phyloP scores from a whole-genome alignment of 92 coral and sea anemone genomes.

The Chrysogorgia sp. region DNA sequence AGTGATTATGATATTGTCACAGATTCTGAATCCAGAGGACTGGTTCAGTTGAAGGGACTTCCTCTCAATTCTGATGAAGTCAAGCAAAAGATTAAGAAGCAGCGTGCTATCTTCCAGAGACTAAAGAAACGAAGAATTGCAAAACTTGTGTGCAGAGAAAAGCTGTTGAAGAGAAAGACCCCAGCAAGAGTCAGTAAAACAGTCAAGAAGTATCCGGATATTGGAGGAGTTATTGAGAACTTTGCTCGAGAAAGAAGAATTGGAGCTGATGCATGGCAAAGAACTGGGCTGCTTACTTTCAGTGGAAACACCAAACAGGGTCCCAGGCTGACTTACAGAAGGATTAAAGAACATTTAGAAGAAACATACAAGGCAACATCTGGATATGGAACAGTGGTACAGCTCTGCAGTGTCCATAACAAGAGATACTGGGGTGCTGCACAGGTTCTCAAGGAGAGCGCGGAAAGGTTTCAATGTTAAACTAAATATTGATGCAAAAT shows the following conservation, averaged over 20 bases:
- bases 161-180: slow-evolving; percentile 6
- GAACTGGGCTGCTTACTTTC: slow-evolving; percentile 54
- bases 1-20: slow-evolving; percentile 20
- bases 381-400: slow-evolving; percentile 56
- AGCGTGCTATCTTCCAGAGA: slow-evolving; percentile 29
- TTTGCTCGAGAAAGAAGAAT: slow-evolving; percentile 53
- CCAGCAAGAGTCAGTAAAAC: slow-evolving; percentile 45
- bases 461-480: slow-evolving; percentile 51
- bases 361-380: slow-evolving; percentile 36
- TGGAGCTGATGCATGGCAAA: slow-evolving; percentile 65
- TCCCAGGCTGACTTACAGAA: slow-evolving; percentile 45
- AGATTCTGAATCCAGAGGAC: slow-evolving; percentile 47
- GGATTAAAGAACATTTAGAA: slow-evolving; percentile 57
- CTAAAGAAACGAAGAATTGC: slow-evolving; percentile 36
- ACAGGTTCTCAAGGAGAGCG: slow-evolving; percentile 19
- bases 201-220: slow-evolving; percentile 47
- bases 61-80: background rate
- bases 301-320: slow-evolving; percentile 58
- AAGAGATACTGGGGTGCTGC: slow-evolving; percentile 60
- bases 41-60: slow-evolving; percentile 4
- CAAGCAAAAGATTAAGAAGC: slow-evolving; percentile 13
- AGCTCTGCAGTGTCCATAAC: slow-evolving; percentile 48
- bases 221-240: slow-evolving; percentile 58
- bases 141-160: background rate
- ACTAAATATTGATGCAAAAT: slow-evolving; percentile 50